These are phyloP conservation scores for Agrotis ipsilon DNA, from an alignment of 2,888 invertebrate genomes.

Conservation along the genomic window DNA sequence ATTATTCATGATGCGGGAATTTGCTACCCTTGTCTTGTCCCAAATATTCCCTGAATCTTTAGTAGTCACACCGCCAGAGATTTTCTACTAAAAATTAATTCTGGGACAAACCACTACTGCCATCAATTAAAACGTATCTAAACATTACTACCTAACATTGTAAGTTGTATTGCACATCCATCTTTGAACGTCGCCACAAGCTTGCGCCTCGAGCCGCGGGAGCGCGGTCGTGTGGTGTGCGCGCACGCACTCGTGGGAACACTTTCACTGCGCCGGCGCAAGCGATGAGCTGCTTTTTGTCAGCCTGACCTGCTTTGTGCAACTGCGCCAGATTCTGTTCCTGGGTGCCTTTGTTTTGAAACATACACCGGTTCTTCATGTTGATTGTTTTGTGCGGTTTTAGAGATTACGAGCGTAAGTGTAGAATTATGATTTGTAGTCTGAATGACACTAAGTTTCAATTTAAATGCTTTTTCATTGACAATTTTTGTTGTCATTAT, in stretches of 20 bases:
- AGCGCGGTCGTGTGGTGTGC: constrained; percentile 50
- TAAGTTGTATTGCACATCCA: not conserved
- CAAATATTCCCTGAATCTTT: no score
- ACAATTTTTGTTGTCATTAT: not conserved
- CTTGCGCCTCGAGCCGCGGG: constrained; percentile 21
- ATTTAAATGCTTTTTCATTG: not conserved
- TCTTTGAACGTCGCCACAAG: constrained; percentile 17
- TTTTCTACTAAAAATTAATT: no score
- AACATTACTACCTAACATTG: no score
- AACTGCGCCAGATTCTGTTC: constrained; percentile 41
- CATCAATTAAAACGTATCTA: no score
- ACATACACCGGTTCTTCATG: constrained; percentile 34
- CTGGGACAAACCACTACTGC: no score
- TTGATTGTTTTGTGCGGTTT: not conserved
- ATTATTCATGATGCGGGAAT: no score
- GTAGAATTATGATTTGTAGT: not conserved
- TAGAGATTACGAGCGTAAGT: constrained; percentile 3
- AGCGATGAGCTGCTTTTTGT: constrained; percentile 61
- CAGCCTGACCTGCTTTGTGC: constrained; percentile 53
- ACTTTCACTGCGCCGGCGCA: constrained; percentile 81
- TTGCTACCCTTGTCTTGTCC: no score
- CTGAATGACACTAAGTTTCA: no score
- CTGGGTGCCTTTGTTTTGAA: constrained; percentile 50
- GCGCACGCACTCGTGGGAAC: constrained; percentile 80
- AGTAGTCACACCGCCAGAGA: no score